These are phyloP conservation scores for Synanthedon andrenaeformis DNA, from an alignment of 2,888 invertebrate species.

Conservation along the genomic window DNA sequence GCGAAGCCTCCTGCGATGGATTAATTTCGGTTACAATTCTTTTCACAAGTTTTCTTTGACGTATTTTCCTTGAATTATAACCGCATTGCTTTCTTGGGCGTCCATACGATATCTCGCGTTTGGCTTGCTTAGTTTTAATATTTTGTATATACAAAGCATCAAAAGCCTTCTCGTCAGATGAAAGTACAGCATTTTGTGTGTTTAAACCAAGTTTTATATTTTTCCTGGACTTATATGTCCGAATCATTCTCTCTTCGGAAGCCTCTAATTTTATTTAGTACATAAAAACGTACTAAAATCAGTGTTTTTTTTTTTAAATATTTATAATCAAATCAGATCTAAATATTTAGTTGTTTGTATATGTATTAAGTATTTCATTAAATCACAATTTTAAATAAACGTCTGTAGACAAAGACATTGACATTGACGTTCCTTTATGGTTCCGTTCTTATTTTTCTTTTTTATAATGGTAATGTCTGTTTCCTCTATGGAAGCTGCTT, in stretches of 20 bases:
- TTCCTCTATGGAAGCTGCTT: too few species aligned
- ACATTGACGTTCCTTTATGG: too few species aligned
- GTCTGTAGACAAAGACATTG: neutral
- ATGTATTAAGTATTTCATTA: neutral
- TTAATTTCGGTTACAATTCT: slow-evolving; percentile 40
- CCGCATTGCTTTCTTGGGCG: slow-evolving; percentile 27
- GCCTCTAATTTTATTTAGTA: too few species aligned
- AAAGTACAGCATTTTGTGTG: slow-evolving; percentile 35
- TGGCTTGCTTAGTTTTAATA: slow-evolving; percentile 58
- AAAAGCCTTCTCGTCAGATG: slow-evolving; percentile 44
- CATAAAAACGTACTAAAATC: too few species aligned
- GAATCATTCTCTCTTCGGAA: slow-evolving; percentile 27
- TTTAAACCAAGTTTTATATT: slow-evolving; percentile 35
- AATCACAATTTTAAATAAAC: neutral
- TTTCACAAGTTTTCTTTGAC: slow-evolving; percentile 56
- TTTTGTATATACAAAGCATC: slow-evolving; percentile 60
- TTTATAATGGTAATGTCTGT: too few species aligned
- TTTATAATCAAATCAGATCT: too few species aligned
- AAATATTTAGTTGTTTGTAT: too few species aligned
- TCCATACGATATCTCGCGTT: slow-evolving; percentile 44
- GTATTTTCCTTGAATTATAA: slow-evolving; percentile 34
- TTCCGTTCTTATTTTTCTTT: too few species aligned
- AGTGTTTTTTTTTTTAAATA: too few species aligned
- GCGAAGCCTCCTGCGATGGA: slow-evolving; percentile 17
- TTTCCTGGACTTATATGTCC: slow-evolving; percentile 54